Base-by-base conservation (phyloP, 2,113 vertebrate genomes). In the Heterocephalus glaber region DNA sequence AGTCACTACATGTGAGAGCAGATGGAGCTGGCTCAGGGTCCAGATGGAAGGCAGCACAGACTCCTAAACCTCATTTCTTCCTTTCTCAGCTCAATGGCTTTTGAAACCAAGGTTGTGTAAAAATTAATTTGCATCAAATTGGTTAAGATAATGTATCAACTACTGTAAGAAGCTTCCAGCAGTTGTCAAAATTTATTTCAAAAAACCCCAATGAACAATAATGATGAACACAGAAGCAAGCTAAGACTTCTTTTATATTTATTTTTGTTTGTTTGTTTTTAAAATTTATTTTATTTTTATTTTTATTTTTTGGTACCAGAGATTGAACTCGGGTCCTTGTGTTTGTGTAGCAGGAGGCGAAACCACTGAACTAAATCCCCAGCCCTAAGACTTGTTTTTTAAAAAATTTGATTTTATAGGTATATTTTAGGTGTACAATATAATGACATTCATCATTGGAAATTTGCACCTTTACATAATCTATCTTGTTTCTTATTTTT, bases 111-210 rank as follows among this genome's bases (percentile, higher is more conserved):
- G 94, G 79, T 86, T 94, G 91, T 95, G 26, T 94, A 96, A 96
- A 97, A 97, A 96, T 97, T 93, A 96, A 97, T 96, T 97, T 96
- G 86, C 91, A 96, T 89, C 94, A 94, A 96, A 94, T 97, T 97
- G 94, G 94, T 97, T 92, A 97, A 95, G 96, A 93, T 94, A 91
- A 95, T 93, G 38, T 94, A 97, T 97, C 94, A 94, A 92, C 91
- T 96, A 81, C 68, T 86, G 47, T 5, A 95, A 41, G 76, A 94
- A 63, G 68, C 80, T 96, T 95, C 94, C 58, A 89, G 66, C 38
- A 52, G 79, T 58, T 97, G 95, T 97, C 74, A 96, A 97, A 97
- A 94, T 44, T 86, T 90, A 80, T 49, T 95, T 93, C 4, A 16
- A 72, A 96, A 96, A 65, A 44, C 17, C 17, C 79, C 92, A 94